A percentile compares a stretch with the other conserved stretches of the same genome.
Conservation (phyloP, 2,797 vertebrate species). For the Premnoplex brunnescens region DNA sequence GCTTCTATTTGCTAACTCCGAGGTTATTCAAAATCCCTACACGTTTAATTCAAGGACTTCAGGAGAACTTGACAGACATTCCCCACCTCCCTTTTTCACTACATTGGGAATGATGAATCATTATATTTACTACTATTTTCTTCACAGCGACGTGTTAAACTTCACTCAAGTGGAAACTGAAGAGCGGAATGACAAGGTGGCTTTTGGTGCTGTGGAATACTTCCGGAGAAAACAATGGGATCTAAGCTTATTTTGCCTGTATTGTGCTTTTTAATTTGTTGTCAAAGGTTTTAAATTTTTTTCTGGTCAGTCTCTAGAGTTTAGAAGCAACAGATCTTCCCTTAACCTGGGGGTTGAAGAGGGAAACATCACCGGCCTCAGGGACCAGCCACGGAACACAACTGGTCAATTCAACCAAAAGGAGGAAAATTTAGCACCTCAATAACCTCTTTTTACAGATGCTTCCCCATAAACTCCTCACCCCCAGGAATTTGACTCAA, state of each 20-base stretch:
- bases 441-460: not conserved
- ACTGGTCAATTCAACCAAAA: not conserved
- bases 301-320: not conserved
- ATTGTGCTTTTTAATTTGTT: not conserved
- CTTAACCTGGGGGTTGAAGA: not conserved
- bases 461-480: not conserved
- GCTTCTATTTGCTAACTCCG: conserved; percentile 1
- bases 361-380: not conserved
- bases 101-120: conserved; percentile 37
- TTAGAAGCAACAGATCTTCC: not conserved
- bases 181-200: not conserved
- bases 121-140: conserved; percentile 42
- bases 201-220: not conserved
- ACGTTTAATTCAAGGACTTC: conserved; percentile 31
- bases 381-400: not conserved
- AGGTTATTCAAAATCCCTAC: conserved; percentile 33
- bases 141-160: not conserved
- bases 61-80: conserved; percentile 35
- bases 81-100: conserved; percentile 35
- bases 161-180: not conserved
- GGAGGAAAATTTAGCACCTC: not conserved
- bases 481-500: not conserved
- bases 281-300: not conserved
- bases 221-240: not conserved
- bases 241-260: not conserved